These are phyloP conservation scores for Heliconius hewitsoni DNA, from an alignment of 1,140 invertebrate species.

Conservation along the genomic window DNA sequence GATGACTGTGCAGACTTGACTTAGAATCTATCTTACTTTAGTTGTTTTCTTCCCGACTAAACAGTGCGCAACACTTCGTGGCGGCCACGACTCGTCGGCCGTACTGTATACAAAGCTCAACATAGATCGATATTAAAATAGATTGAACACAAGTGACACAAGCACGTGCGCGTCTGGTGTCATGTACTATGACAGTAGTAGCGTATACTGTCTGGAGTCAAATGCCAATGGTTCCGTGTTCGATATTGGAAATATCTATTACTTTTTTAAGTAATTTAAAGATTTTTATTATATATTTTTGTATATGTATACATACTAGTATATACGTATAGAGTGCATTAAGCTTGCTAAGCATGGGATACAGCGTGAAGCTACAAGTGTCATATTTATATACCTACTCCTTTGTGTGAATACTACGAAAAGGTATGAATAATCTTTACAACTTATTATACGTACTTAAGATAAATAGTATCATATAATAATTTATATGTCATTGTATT, in stretches of 20 bases:
- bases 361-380: not conserved
- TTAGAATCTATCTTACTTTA: too few relatives aligned
- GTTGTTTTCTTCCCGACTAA: too few relatives aligned
- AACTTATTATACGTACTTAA: not conserved
- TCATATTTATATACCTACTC: too few relatives aligned
- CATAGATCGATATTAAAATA: slow-evolving; percentile 14
- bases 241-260: not conserved
- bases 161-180: slow-evolving; percentile 37
- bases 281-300: too few relatives aligned
- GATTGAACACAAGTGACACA: slow-evolving; percentile 5
- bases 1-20: too few relatives aligned
- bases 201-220: slow-evolving; percentile 26
- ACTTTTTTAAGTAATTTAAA: not conserved
- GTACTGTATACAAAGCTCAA: not conserved
- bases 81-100: not conserved
- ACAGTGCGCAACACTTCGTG: too few relatives aligned
- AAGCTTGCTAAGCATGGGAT: not conserved
- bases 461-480: not conserved
- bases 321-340: too few relatives aligned
- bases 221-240: slow-evolving; percentile 36
- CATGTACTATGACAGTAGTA: slow-evolving; percentile 32
- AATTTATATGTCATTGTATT: not conserved
- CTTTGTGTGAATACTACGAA: not conserved
- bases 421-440: not conserved
- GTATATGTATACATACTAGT: too few relatives aligned